Evolutionary conservation across 2,888 invertebrate species (phyloP).

Genomic region (Drosophila greeni): DNA sequence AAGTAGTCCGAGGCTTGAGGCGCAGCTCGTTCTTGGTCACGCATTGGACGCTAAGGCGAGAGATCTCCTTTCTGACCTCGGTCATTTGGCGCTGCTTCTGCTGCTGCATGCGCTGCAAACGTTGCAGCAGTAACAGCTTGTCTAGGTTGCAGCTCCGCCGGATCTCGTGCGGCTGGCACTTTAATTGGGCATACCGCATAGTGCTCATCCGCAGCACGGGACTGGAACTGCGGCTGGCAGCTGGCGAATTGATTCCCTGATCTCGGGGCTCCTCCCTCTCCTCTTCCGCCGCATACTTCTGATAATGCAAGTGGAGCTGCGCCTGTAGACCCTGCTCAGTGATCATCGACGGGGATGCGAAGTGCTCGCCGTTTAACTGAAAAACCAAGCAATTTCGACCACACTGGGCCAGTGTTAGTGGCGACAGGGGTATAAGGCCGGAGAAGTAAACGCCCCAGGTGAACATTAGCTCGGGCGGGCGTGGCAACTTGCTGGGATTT

Average conservation of each 20-base stretch:
- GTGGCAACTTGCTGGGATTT: conserved; percentile 51
- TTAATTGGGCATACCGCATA: conserved; percentile 74
- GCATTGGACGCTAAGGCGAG: conserved; percentile 79
- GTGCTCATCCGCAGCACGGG: conserved; percentile 72
- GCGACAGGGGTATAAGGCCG: conserved; percentile 84
- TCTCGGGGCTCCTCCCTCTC: conserved; percentile 40
- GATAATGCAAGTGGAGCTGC: conserved; percentile 68
- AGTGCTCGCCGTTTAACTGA: conserved; percentile 92
- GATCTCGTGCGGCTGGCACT: conserved; percentile 82
- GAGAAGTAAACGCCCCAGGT: conserved; percentile 93
- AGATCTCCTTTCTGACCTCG: conserved; percentile 80
- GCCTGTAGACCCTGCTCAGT: conserved; percentile 66
- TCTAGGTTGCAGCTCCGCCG: conserved; percentile 86
- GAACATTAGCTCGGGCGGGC: conserved; percentile 82
- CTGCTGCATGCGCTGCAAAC: conserved; percentile 85
- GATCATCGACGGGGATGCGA: conserved; percentile 82
- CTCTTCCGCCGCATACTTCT: conserved; percentile 59
- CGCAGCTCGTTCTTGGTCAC: conserved; percentile 66
- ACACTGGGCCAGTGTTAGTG: conserved; percentile 60
- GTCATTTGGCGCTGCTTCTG: conserved; percentile 84
- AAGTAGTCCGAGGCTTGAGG: conserved; percentile 65
- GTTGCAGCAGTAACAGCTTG: conserved; percentile 85
- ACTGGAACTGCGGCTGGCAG: conserved; percentile 73
- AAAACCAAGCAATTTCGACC: conserved; percentile 84
- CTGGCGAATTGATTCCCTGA: conserved; percentile 73